Evolutionary conservation across 2,113 vertebrate genomes (phyloP).

Genomic region (Uria lomvia): DNA sequence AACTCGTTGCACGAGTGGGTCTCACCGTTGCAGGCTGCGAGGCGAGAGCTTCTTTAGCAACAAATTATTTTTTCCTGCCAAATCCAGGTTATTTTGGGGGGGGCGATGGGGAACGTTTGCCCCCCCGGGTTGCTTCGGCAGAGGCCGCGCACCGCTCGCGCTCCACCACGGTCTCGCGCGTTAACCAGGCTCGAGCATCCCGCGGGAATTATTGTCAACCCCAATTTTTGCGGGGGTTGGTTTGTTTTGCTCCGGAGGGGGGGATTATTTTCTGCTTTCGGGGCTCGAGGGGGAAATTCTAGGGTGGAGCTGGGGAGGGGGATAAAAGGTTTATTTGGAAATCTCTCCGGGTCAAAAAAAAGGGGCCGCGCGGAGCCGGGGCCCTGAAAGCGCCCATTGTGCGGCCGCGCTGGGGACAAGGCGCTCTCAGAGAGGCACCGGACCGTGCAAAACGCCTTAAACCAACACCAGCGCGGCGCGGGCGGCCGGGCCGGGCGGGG

Average conservation of each 20-base stretch:
- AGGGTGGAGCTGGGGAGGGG: background rate
- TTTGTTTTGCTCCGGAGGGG: background rate
- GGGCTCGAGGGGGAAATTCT: background rate
- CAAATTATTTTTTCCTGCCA: background rate
- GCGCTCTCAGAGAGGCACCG: background rate
- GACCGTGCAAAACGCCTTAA: constrained; percentile 26
- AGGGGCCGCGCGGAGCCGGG: background rate
- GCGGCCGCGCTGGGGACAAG: background rate
- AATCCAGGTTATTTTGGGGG: background rate
- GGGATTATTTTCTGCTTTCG: background rate
- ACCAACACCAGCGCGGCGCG: background rate
- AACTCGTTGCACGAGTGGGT: background rate
- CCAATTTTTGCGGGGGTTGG: no score
- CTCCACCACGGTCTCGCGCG: no score
- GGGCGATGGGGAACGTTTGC: rapidly evolving
- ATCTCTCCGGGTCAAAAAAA: rapidly evolving
- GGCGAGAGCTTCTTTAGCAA: no score
- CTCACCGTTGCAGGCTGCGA: no score
- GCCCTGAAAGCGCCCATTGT: constrained; percentile 17
- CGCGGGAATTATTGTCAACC: no score
- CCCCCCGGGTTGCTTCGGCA: background rate
- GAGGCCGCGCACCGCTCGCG: background rate
- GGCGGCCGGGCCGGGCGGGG: background rate
- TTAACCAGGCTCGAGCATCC: no score
- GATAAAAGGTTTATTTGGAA: background rate